These are phyloP conservation scores for Semaprochilodus insignis DNA, from an alignment of 2,797 vertebrate species.

Conservation along the genomic window DNA sequence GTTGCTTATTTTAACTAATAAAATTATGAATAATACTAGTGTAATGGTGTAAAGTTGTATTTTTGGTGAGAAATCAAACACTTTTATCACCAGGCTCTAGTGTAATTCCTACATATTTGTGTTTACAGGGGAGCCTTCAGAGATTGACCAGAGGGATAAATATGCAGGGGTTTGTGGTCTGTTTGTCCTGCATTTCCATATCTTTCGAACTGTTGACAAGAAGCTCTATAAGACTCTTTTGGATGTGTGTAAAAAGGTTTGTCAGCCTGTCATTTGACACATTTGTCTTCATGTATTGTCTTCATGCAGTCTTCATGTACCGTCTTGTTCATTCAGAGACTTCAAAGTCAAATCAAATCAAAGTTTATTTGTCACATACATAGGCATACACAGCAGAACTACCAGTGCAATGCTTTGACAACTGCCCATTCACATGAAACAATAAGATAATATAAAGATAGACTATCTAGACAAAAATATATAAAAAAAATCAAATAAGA, in stretches of 20 bases:
- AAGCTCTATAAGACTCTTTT: slow-evolving; percentile 94
- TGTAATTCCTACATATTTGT: neutral
- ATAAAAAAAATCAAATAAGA: too few relatives aligned
- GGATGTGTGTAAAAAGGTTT: slow-evolving; percentile 96
- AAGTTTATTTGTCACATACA: too few relatives aligned
- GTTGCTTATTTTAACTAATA: neutral
- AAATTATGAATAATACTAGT: neutral
- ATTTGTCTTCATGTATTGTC: neutral
- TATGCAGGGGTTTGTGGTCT: slow-evolving; percentile 91
- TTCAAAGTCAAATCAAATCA: too few relatives aligned
- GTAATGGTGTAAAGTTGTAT: too few relatives aligned
- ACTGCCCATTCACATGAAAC: too few relatives aligned
- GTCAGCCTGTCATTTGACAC: neutral
- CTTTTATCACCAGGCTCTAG: neutral
- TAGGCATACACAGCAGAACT: too few relatives aligned
- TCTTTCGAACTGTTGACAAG: slow-evolving; percentile 95
- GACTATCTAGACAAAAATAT: too few relatives aligned
- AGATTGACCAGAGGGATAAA: slow-evolving; percentile 98
- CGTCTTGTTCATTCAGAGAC: neutral
- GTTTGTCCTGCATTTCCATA: slow-evolving; percentile 95
- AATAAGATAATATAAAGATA: too few relatives aligned
- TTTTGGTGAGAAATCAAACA: neutral
- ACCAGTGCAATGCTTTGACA: too few relatives aligned
- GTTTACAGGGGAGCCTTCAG: slow-evolving; percentile 90
- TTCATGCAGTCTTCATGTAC: neutral